phyloP scores from a whole-genome alignment of 2,113 vertebrate species.

The Anthoscopus minutus region DNA sequence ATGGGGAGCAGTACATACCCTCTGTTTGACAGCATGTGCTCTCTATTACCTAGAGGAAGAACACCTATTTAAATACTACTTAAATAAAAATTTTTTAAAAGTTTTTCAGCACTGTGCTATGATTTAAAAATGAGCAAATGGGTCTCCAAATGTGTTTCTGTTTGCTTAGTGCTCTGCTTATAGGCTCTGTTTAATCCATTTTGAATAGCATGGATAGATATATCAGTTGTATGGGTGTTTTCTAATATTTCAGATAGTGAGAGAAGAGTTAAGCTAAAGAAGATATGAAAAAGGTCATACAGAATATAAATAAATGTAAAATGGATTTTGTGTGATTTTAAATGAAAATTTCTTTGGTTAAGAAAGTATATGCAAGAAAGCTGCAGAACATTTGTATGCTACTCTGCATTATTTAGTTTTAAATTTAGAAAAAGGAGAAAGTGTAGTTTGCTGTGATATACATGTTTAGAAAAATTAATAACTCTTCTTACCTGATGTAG shows the following conservation, averaged over 20 bases:
- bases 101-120: not conserved
- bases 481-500: slow-evolving; percentile 59
- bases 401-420: not conserved
- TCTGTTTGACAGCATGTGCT: not conserved
- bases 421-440: not conserved
- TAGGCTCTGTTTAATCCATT: not conserved
- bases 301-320: not conserved
- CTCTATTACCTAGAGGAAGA: not conserved
- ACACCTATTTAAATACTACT: not conserved
- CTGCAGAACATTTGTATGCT: not conserved
- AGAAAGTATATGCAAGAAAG: not conserved
- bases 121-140: not conserved
- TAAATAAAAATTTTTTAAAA: not conserved
- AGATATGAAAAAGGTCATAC: not conserved
- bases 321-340: not conserved
- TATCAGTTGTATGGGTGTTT: not conserved
- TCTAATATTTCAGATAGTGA: not conserved
- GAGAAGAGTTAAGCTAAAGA: not conserved
- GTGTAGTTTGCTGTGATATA: not conserved
- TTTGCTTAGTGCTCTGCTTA: not conserved
- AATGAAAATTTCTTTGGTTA: not conserved
- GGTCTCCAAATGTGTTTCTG: not conserved
- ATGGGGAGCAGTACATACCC: not conserved
- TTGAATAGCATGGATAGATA: not conserved
- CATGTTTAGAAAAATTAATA: not conserved